These are phyloP conservation scores for Amorpha juglandis DNA, from an alignment of 2,888 invertebrate species.

Conservation along the genomic window DNA sequence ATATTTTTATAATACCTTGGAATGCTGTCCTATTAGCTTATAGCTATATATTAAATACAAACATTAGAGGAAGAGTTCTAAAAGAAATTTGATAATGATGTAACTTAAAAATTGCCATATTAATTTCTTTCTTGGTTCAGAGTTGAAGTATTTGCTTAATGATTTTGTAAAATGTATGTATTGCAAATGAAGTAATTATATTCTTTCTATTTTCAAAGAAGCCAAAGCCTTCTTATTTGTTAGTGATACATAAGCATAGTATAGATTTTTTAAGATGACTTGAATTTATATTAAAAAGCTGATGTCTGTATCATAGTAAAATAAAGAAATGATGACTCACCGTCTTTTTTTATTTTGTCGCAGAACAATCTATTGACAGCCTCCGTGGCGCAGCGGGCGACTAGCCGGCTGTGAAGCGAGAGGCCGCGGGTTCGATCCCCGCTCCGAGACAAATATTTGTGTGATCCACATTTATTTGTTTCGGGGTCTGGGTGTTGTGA, in stretches of 20 bases:
- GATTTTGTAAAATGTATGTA: slow-evolving; percentile 37
- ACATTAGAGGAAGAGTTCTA: neutral
- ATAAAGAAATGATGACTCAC: slow-evolving; percentile 12
- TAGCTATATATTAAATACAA: neutral
- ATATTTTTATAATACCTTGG: slow-evolving; percentile 10
- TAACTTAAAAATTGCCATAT: slow-evolving; percentile 16
- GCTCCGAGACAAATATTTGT: too few species aligned
- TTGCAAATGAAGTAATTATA: slow-evolving; percentile 53
- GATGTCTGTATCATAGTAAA: slow-evolving; percentile 47
- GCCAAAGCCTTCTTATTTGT: slow-evolving; percentile 79
- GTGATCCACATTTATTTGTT: too few species aligned
- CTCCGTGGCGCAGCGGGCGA: too few species aligned
- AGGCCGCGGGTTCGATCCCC: too few species aligned
- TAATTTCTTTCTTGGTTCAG: slow-evolving; percentile 1
- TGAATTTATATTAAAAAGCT: slow-evolving; percentile 54
- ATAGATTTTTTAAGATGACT: slow-evolving; percentile 58
- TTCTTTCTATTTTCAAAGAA: slow-evolving; percentile 65
- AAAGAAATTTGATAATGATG: neutral
- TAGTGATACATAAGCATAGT: slow-evolving; percentile 59
- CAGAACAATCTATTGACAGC: neutral
- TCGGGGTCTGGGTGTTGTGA: too few species aligned
- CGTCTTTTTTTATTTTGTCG: neutral
- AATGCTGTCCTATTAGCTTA: neutral
- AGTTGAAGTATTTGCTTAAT: slow-evolving; percentile 34
- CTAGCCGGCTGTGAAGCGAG: too few species aligned